Percentiles rank a stretch among this genome's conserved stretches.
phyloP scores from a whole-genome alignment of 1,140 invertebrate species.

The Trachelipus rathkii region DNA sequence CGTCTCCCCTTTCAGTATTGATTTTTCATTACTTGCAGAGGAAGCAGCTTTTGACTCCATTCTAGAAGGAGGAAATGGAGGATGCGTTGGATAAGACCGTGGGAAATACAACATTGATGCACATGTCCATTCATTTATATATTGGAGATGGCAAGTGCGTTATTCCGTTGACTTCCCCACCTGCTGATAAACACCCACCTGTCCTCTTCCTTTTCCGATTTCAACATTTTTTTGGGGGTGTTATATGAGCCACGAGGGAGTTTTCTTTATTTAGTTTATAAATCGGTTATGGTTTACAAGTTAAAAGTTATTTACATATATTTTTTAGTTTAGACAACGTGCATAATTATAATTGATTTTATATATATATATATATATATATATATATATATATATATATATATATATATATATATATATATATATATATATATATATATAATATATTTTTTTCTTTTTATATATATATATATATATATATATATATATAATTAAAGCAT shows the following conservation, averaged over 20 bases:
- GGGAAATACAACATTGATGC: neutral
- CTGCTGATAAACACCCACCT: neutral
- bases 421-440: too few relatives aligned
- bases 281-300: too few relatives aligned
- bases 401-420: neutral
- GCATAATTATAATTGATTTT: neutral
- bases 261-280: too few relatives aligned
- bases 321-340: neutral
- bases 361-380: neutral
- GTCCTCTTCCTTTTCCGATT: too few relatives aligned
- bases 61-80: neutral
- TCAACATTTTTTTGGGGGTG: too few relatives aligned
- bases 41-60: neutral
- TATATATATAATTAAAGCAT: too few relatives aligned
- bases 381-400: conserved; percentile 15
- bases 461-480: too few relatives aligned
- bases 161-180: neutral
- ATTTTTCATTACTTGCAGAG: neutral
- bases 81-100: neutral
- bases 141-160: conserved; percentile 3
- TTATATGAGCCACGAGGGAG: too few relatives aligned
- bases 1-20: neutral
- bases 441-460: too few relatives aligned
- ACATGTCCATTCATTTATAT: neutral
- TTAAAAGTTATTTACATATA: neutral